These are phyloP conservation scores for Apostichopus japonicus DNA, from an alignment of 35 echinoderm and acorn worm genomes.

Conservation along the genomic window DNA sequence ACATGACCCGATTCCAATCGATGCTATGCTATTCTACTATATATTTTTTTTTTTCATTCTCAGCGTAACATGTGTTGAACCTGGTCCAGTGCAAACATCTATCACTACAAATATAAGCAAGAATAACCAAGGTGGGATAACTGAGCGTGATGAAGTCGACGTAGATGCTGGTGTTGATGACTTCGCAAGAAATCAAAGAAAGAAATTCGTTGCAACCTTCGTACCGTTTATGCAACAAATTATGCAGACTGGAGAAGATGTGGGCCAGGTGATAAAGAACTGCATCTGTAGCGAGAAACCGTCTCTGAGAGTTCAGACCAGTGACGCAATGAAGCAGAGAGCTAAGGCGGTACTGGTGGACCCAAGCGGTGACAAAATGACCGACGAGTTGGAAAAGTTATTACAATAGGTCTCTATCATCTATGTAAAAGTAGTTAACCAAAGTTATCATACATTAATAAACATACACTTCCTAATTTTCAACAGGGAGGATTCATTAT, in stretches of 20 bases:
- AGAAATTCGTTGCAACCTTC: background rate
- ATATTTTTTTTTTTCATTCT: background rate
- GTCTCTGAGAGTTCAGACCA: background rate
- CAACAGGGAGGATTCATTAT: too few species aligned
- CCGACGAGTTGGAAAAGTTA: background rate
- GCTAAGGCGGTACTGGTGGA: background rate
- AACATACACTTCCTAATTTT: too few species aligned
- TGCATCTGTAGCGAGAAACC: background rate
- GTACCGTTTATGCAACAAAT: background rate
- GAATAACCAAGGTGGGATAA: background rate
- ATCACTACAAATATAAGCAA: background rate
- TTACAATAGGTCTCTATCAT: background rate
- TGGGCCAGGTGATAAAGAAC: background rate
- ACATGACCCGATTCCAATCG: too few species aligned
- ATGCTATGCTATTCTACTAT: background rate
- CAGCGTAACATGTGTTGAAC: constrained; percentile 10
- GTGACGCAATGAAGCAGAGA: background rate
- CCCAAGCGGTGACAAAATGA: background rate
- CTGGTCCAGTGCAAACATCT: background rate
- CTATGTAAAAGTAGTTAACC: background rate
- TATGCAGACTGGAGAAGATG: background rate
- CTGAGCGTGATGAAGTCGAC: background rate
- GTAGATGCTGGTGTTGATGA: background rate
- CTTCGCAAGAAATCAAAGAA: background rate
- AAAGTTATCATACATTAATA: too few species aligned